These are phyloP conservation scores for Drosophila athabasca DNA, from an alignment of 1,140 invertebrate genomes.

Conservation along the genomic window DNA sequence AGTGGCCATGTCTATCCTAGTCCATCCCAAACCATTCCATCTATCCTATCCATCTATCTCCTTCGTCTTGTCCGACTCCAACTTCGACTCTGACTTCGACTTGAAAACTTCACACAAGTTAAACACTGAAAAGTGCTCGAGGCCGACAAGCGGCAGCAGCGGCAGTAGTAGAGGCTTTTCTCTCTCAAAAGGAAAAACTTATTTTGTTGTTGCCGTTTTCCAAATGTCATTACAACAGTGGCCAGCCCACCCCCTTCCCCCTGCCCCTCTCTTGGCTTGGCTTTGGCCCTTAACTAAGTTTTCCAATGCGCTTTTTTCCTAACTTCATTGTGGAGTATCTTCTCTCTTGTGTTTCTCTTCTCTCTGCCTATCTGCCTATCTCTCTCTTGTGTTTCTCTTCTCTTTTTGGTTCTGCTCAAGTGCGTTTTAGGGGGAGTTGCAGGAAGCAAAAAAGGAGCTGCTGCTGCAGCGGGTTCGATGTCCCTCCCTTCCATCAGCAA, in stretches of 20 bases:
- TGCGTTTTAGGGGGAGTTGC: constrained; percentile 35
- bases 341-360: background rate
- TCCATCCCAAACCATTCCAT: constrained; percentile 21
- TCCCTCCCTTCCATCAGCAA: constrained; percentile 26
- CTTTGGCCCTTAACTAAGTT: constrained; percentile 44
- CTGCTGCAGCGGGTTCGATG: constrained; percentile 7
- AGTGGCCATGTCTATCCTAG: constrained; percentile 24
- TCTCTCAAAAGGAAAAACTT: constrained; percentile 34
- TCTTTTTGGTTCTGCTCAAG: constrained; percentile 40
- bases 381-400: background rate
- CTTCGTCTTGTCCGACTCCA: constrained; percentile 36
- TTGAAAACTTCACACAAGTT: constrained; percentile 78
- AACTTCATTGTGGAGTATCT: constrained; percentile 29
- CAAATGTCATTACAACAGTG: constrained; percentile 69
- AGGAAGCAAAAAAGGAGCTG: constrained; percentile 24
- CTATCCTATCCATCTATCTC: constrained; percentile 39
- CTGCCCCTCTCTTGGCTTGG: constrained; percentile 14
- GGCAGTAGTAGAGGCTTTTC: constrained; percentile 60
- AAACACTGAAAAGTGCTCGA: constrained; percentile 75
- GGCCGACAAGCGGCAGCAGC: constrained; percentile 22
- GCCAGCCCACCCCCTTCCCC: constrained; percentile 4
- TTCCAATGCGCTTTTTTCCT: constrained; percentile 26
- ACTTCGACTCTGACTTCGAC: constrained; percentile 41
- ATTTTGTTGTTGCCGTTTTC: constrained; percentile 39
- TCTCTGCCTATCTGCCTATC: constrained; percentile 1